A percentile compares a stretch with the other conserved stretches of the same genome.
Evolutionary conservation across 2,113 vertebrate species (phyloP).

Genomic region (Tor tambroides): DNA sequence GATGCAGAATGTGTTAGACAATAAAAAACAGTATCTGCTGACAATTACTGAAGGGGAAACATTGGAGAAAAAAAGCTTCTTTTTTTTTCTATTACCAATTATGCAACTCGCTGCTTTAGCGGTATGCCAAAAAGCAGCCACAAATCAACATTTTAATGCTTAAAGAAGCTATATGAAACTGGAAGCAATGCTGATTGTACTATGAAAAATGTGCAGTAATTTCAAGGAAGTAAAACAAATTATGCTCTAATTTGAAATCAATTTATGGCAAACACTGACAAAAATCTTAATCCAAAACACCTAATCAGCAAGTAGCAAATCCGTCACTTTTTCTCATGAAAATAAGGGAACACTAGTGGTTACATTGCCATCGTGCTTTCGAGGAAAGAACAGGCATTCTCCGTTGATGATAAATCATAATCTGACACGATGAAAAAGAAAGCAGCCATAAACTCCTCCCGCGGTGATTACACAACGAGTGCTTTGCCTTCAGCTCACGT

Average conservation of each 20-base stretch:
- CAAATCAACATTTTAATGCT: not conserved
- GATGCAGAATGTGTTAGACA: not conserved
- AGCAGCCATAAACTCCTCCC: constrained; percentile 50
- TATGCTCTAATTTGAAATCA: not conserved
- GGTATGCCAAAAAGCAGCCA: no score
- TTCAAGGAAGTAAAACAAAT: not conserved
- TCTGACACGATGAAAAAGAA: constrained; percentile 40
- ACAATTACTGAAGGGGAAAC: not conserved
- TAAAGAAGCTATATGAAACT: not conserved
- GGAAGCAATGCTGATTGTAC: not conserved
- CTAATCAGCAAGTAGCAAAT: not conserved
- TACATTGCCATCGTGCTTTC: constrained; percentile 31
- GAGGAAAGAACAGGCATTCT: not conserved
- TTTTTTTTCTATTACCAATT: not conserved
- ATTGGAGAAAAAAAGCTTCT: no score
- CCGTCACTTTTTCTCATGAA: not conserved
- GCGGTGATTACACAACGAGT: constrained; percentile 64
- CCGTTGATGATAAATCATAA: constrained; percentile 48
- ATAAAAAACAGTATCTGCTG: not conserved
- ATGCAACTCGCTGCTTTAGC: not conserved
- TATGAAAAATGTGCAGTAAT: not conserved
- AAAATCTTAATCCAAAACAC: not conserved
- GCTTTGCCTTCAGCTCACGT: constrained; percentile 66
- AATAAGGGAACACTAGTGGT: not conserved
- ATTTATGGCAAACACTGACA: not conserved